Percentiles rank a stretch among this genome's conserved stretches.
Conservation (phyloP, 2,888 invertebrate genomes). For the Hypselothyrea guttata region DNA sequence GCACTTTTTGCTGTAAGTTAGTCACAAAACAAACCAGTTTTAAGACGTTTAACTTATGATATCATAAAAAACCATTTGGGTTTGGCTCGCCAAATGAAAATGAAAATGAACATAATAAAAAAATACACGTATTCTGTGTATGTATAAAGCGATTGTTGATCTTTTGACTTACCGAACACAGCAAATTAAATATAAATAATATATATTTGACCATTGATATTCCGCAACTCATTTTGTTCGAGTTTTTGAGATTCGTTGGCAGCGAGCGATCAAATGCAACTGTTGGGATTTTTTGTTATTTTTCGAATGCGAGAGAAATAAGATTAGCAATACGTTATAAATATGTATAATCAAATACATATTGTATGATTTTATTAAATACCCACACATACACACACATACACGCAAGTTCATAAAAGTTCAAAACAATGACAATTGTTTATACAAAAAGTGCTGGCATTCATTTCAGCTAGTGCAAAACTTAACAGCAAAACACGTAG, state of each 20-base stretch:
- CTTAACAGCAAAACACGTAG: constrained; percentile 50
- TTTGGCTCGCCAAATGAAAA: constrained; percentile 18
- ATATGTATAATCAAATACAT: constrained; percentile 25
- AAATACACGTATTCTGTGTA: constrained; percentile 8
- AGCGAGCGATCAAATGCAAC: constrained; percentile 47
- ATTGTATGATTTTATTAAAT: constrained; percentile 35
- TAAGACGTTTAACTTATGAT: constrained; percentile 41
- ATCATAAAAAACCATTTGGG: constrained; percentile 40
- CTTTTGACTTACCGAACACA: constrained; percentile 88
- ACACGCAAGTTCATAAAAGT: constrained; percentile 30
- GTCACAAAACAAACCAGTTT: constrained; percentile 53
- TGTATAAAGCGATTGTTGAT: constrained; percentile 3
- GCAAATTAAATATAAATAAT: constrained; percentile 90
- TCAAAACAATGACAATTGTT: constrained; percentile 30
- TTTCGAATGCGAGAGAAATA: constrained; percentile 8
- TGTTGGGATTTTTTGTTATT: constrained; percentile 13
- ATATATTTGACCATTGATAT: constrained; percentile 92
- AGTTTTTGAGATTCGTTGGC: constrained; percentile 46
- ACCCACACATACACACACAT: constrained; percentile 21
- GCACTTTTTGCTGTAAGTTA: constrained; percentile 15
- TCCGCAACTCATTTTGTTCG: constrained; percentile 86
- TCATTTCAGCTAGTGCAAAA: constrained; percentile 19
- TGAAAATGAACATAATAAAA: constrained; percentile 19
- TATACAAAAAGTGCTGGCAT: constrained; percentile 23
- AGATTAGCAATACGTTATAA: constrained; percentile 39